Evolutionary conservation across 2,888 invertebrate species (phyloP), one percentile per base, ranked within the genome.

Genomic region (Ptilodon capucinus): DNA sequence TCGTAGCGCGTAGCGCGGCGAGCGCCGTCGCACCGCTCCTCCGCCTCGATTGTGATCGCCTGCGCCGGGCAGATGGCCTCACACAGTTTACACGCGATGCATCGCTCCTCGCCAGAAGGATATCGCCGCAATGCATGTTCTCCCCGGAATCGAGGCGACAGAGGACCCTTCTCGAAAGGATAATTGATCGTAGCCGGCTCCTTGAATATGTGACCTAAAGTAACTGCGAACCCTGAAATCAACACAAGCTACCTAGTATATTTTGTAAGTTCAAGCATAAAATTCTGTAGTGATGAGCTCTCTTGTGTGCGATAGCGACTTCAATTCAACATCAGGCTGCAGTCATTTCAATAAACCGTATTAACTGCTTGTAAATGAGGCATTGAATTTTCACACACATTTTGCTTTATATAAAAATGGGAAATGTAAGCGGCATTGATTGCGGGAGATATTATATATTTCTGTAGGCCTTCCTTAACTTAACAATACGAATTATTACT

Each of bases 1-100:
- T 99, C 99, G 76, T 99, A 99, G 58, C 99, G 94, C 0, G 97
- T 98, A 0, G 99, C 99, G 58, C 99, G 92, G 38, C 99, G 93
- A 39, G 98, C 98, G 14, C 99, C 99, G 82, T 99, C 99, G 2
- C 94, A 92, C 45, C 99, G 93, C 68, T 97, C 96, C 81, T 99
- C 99, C 0, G 99, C 98, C 81, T 99, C 99, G 74, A 99, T 99
- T 0, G 99, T 99, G 64, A 99, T 99, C 0, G 99, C 96, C 91
- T 99, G 99, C 13, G 99, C 98, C 2, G 99, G 99, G 75, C 99
- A 99, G 73, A 99, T 96, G 0, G 99, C 99, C 86, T 99, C 99
- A 79, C 99, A 99, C 9, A 99, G 92, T 88, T 99, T 99, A 84
- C 99, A 99, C 2, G 99, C 99, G 79, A 99, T 99, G 82, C 99